A percentile compares a stretch with the other conserved stretches of the same genome.
These are phyloP conservation scores for Saccostrea cuccullata DNA, from an alignment of 1,140 invertebrate genomes.

Conservation along the genomic window DNA sequence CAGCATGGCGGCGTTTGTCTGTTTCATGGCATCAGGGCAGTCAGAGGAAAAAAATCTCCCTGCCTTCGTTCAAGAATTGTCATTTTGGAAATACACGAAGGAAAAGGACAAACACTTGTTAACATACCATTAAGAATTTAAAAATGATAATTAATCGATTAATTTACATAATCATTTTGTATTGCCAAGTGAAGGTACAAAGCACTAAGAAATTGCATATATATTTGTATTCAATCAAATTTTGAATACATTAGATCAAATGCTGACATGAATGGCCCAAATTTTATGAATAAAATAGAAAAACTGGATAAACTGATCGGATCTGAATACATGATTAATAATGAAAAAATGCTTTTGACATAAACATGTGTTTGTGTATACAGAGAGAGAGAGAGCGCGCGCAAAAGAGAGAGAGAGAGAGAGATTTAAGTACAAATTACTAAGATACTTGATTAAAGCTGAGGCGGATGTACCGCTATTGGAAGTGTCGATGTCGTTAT, in stretches of 20 bases:
- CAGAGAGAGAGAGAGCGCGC: conserved; percentile 10
- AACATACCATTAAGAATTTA: neutral
- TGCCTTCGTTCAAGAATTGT: neutral
- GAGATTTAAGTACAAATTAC: neutral
- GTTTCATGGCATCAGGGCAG: neutral
- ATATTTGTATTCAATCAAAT: conserved; percentile 29
- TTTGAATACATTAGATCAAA: conserved; percentile 7
- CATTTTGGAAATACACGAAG: neutral
- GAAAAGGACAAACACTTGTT: neutral
- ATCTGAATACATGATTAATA: no score
- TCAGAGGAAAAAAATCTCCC: neutral
- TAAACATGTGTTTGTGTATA: neutral
- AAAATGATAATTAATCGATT: neutral
- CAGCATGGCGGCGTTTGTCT: neutral
- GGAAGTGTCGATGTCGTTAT: neutral
- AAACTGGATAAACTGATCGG: neutral
- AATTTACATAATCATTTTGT: neutral
- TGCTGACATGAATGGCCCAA: neutral
- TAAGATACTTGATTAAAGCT: neutral
- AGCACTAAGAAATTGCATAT: neutral
- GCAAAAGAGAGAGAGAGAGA: neutral
- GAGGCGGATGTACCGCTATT: neutral
- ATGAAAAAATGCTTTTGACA: no score
- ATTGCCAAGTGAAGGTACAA: neutral
- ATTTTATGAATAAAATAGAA: conserved; percentile 14